phyloP scores from a whole-genome alignment of 2,888 invertebrate genomes.

The Heteromyza rotundicornis region DNA sequence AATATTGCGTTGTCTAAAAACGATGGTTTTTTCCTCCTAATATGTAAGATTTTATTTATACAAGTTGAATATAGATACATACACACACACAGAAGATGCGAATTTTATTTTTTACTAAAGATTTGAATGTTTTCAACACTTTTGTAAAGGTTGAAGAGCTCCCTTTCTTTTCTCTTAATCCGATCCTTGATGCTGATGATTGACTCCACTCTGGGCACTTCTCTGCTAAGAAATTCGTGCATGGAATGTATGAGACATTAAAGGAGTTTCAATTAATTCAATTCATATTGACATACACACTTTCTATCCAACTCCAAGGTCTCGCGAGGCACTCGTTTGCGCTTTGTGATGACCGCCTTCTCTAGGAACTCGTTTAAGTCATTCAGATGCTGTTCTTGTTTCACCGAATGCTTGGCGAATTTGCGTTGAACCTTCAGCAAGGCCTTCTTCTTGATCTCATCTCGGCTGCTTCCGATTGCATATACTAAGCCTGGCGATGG shows the following conservation, averaged over 20 bases:
- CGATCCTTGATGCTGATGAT: conserved; percentile 46
- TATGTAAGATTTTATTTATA: not conserved
- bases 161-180: conserved; percentile 50
- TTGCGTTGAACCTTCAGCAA: conserved; percentile 36
- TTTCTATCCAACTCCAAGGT: conserved; percentile 30
- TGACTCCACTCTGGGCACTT: conserved; percentile 46
- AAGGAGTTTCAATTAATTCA: conserved; percentile 8
- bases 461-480: conserved; percentile 40
- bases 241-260: conserved; percentile 43
- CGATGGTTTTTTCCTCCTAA: not conserved
- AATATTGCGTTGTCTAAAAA: conserved; percentile 75
- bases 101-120: not conserved
- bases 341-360: conserved; percentile 43
- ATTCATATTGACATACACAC: conserved; percentile 19
- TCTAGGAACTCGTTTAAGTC: conserved; percentile 52
- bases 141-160: conserved; percentile 51
- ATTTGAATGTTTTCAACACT: conserved; percentile 32
- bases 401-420: conserved; percentile 43
- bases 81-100: too few species aligned
- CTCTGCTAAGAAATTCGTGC: conserved; percentile 47
- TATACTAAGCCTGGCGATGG: conserved; percentile 42
- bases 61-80: not conserved
- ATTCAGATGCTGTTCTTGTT: conserved; percentile 49
- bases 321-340: conserved; percentile 31
- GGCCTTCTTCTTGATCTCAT: conserved; percentile 32